phyloP scores from a whole-genome alignment of 2,113 vertebrate genomes.

The Vulpes lagopus region DNA sequence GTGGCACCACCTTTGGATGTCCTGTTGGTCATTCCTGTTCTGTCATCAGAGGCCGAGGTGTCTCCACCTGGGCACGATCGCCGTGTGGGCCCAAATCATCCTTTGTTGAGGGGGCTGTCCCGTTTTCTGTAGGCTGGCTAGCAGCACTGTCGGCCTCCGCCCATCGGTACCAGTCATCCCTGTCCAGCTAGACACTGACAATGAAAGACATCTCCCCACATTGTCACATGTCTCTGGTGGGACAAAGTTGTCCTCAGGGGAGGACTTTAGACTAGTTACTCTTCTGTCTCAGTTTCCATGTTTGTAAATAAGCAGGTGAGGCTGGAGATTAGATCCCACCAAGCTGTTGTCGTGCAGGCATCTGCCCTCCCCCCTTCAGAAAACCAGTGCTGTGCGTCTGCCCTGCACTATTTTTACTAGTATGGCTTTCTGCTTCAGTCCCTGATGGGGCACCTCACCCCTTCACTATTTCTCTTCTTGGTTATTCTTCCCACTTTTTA shows the following conservation, averaged over 20 bases:
- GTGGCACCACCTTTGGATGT: fast-evolving
- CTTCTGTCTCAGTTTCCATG: not conserved
- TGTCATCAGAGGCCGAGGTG: fast-evolving
- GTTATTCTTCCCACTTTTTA: not conserved
- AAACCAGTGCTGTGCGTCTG: not conserved
- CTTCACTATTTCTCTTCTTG: not conserved
- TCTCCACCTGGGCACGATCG: not conserved
- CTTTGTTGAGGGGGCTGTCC: no score
- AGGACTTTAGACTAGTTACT: not conserved
- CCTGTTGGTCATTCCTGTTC: fast-evolving
- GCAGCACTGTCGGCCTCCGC: not conserved
- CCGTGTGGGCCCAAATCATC: no score
- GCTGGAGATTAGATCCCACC: not conserved
- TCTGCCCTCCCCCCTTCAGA: not conserved
- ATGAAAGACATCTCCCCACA: no score
- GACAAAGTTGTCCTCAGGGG: not conserved
- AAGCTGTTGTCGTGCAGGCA: fast-evolving
- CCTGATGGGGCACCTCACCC: fast-evolving
- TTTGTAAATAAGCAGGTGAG: not conserved
- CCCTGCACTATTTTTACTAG: not conserved
- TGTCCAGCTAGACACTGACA: not conserved
- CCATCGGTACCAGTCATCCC: fast-evolving
- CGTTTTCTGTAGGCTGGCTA: not conserved
- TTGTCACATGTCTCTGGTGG: not conserved
- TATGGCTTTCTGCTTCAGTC: not conserved